A percentile compares a stretch with the other conserved stretches of the same genome.
Evolutionary conservation across 2,888 invertebrate species (phyloP).

Genomic region (Mystacides longicornis): DNA sequence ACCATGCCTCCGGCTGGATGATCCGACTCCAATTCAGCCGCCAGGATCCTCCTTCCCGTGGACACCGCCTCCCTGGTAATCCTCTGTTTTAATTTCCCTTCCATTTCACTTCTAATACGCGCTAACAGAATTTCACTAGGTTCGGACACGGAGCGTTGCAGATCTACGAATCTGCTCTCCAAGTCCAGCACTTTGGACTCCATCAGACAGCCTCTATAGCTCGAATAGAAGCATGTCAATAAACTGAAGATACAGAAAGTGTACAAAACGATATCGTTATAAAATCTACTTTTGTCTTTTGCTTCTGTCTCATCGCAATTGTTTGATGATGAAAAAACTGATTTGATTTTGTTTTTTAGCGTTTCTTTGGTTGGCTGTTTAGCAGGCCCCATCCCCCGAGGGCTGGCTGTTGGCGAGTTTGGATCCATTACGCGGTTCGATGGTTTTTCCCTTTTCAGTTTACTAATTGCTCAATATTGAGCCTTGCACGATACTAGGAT

Average conservation of each 20-base stretch:
- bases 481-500: conserved; percentile 1
- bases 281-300: conserved; percentile 8
- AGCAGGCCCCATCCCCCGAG: conserved; percentile 9
- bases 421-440: conserved; percentile 18
- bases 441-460: conserved; percentile 8
- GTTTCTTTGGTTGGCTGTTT: conserved; percentile 10
- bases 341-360: conserved; percentile 14
- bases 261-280: conserved; percentile 48
- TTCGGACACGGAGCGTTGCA: conserved; percentile 47
- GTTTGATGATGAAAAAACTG: conserved; percentile 3
- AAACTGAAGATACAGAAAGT: conserved; percentile 57
- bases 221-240: conserved; percentile 52
- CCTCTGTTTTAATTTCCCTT: conserved; percentile 37
- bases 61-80: conserved; percentile 35
- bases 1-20: conserved; percentile 11
- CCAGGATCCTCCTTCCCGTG: conserved; percentile 26
- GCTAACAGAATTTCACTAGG: conserved; percentile 49
- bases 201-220: conserved; percentile 51
- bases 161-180: conserved; percentile 49
- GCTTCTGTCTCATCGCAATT: conserved; percentile 5
- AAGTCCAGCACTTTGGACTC: conserved; percentile 46
- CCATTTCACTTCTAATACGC: conserved; percentile 48
- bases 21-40: conserved; percentile 22
- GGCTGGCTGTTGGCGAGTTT: conserved; percentile 4
- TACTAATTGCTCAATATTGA: conserved; percentile 13